Percentiles rank a stretch among this genome's conserved stretches.
Evolutionary conservation across 1,140 invertebrate genomes (phyloP).

Genomic region (Nixonia krombeini): DNA sequence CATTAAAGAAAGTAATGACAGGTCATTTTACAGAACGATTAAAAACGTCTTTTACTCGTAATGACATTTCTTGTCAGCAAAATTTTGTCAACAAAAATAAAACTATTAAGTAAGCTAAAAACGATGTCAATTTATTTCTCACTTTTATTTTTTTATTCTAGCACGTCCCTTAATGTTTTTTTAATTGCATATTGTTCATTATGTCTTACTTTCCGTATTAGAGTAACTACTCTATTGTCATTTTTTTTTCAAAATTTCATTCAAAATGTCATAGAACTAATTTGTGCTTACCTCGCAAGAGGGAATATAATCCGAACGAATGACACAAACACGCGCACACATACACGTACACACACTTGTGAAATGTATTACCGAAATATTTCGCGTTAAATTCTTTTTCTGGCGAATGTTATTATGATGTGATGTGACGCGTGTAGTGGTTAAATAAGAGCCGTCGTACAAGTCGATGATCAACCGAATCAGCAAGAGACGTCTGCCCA

Average conservation of each 20-base stretch:
- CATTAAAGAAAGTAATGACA: no score
- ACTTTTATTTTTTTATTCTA: no score
- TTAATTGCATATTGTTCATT: neutral
- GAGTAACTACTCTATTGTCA: no score
- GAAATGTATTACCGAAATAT: neutral
- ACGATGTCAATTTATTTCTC: no score
- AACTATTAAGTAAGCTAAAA: no score
- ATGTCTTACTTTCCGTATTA: no score
- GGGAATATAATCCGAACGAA: conserved; percentile 19
- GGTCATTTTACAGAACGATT: no score
- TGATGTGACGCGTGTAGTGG: neutral
- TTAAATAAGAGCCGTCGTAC: neutral
- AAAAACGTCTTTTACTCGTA: no score
- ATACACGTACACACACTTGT: conserved; percentile 18
- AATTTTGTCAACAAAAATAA: no score
- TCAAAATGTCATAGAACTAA: neutral
- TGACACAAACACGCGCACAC: conserved; percentile 14
- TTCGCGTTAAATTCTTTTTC: neutral
- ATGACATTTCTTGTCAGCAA: no score
- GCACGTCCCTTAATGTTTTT: no score
- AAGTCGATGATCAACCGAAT: conserved; percentile 8
- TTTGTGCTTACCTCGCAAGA: conserved; percentile 21
- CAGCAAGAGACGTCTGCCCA: conserved; percentile 32
- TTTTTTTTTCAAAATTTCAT: no score
- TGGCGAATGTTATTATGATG: neutral